These are phyloP conservation scores for Phortica variegata DNA, from an alignment of 1,140 invertebrate genomes.

Conservation along the genomic window DNA sequence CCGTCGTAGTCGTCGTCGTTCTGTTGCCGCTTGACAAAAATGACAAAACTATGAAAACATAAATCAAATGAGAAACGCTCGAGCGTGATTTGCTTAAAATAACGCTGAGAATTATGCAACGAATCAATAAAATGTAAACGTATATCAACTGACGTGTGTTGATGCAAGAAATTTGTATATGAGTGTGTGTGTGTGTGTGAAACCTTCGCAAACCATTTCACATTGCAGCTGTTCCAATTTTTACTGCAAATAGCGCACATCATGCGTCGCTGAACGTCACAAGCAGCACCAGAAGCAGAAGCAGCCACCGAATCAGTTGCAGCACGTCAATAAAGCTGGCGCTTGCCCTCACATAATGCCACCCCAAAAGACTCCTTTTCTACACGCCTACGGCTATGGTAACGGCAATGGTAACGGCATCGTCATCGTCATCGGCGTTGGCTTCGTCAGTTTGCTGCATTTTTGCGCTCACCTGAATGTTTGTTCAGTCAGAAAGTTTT, in stretches of 20 bases:
- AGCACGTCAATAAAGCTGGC: constrained; percentile 1
- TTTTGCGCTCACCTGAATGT: constrained; percentile 54
- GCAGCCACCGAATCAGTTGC: constrained; percentile 7
- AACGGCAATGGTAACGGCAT: constrained; percentile 16
- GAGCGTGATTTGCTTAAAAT: too few relatives aligned
- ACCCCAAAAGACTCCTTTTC: neutral
- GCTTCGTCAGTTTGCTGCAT: constrained; percentile 31
- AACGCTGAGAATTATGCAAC: too few relatives aligned
- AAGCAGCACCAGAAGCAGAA: neutral
- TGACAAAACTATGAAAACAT: too few relatives aligned
- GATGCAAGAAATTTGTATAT: too few relatives aligned
- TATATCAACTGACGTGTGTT: too few relatives aligned
- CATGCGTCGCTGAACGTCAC: constrained; percentile 11
- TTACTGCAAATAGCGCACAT: constrained; percentile 45
- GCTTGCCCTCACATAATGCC: constrained; percentile 8
- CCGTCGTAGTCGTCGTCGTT: too few relatives aligned
- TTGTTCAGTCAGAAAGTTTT: constrained; percentile 56
- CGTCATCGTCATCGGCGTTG: constrained; percentile 6
- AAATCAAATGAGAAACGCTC: too few relatives aligned
- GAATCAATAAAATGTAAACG: too few relatives aligned
- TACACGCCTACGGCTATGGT: constrained; percentile 11
- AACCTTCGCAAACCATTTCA: constrained; percentile 16
- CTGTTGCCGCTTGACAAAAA: too few relatives aligned
- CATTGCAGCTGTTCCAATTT: constrained; percentile 48
- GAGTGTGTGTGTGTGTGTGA: too few relatives aligned